phyloP scores from a whole-genome alignment of 2,888 invertebrate genomes.

The Coelopa pilipes region DNA sequence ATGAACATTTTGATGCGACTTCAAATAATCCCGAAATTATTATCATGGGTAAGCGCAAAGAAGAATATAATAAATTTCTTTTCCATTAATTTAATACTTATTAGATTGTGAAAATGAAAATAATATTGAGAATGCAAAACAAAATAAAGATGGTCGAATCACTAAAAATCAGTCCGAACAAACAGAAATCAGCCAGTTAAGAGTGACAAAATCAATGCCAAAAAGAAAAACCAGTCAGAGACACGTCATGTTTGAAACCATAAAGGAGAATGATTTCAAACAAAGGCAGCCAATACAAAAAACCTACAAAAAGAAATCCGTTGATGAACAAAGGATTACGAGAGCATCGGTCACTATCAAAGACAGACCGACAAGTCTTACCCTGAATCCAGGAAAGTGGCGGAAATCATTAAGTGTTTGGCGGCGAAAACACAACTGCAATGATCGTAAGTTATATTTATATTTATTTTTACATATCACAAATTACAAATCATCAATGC shows the following conservation, averaged over 20 bases:
- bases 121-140: no score
- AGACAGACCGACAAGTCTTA: slow-evolving; percentile 52
- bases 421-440: slow-evolving; percentile 64
- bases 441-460: slow-evolving; percentile 28
- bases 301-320: background rate
- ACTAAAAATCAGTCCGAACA: no score
- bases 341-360: background rate
- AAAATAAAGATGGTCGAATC: background rate
- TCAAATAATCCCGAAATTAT: slow-evolving; percentile 31
- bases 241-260: slow-evolving; percentile 41
- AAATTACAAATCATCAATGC: background rate
- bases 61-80: background rate
- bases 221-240: slow-evolving; percentile 32
- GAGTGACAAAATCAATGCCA: slow-evolving; percentile 4
- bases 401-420: slow-evolving; percentile 74
- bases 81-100: no score
- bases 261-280: background rate
- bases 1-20: slow-evolving; percentile 31
- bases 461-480: background rate
- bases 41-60: slow-evolving; percentile 32
- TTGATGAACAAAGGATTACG: background rate
- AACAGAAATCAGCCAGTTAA: background rate
- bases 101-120: no score
- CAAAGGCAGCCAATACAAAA: background rate
- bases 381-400: slow-evolving; percentile 76